Conservation (phyloP, 2,113 vertebrate species). For the Nipponia nippon region DNA sequence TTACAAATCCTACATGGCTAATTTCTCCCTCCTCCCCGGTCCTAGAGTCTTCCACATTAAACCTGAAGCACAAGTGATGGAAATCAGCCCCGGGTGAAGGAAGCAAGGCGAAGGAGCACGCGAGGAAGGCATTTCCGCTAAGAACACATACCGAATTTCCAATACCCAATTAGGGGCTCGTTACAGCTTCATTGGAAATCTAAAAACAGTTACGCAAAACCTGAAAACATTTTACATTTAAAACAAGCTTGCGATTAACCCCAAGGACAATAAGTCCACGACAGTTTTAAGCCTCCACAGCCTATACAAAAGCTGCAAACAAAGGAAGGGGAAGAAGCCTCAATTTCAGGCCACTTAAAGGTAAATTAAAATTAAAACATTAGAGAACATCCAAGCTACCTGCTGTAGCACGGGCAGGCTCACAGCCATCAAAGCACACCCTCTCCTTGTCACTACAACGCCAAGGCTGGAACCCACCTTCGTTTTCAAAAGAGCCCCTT, state of each 20-base stretch:
- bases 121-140: neutral
- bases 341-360: neutral
- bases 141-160: neutral
- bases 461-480: neutral
- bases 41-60: neutral
- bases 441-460: no score
- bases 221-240: neutral
- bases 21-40: neutral
- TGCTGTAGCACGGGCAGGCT: neutral
- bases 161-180: neutral
- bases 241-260: neutral
- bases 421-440: neutral
- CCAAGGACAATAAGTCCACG: neutral
- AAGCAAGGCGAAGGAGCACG: neutral
- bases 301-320: neutral
- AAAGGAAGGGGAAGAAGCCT: neutral
- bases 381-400: neutral
- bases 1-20: rapidly evolving
- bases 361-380: neutral
- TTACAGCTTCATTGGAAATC: neutral
- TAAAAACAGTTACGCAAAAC: neutral
- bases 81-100: neutral
- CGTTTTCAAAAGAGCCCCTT: neutral
- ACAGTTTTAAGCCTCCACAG: neutral
- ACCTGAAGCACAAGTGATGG: neutral